Base-by-base conservation (phyloP, 2,888 invertebrate species). In the Chymomyza amoena region DNA sequence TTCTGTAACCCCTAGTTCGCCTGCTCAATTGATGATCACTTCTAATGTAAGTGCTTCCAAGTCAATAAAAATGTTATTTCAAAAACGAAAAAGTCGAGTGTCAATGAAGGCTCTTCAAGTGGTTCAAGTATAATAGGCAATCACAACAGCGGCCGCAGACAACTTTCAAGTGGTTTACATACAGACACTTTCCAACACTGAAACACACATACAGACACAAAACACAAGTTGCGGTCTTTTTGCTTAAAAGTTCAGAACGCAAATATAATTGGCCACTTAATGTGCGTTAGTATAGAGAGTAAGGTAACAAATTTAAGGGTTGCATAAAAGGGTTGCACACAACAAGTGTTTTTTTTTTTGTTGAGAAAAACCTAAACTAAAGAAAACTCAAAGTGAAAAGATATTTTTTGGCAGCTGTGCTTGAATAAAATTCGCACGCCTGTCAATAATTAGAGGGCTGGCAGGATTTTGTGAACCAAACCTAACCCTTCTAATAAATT, bases 181-280 rank as follows among this genome's bases (percentile, higher is more conserved):
- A 13, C 39, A 45, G 39, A 45, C 45, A 50, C 61, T 18, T 1
- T 28, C 36, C 18, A 16, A 1, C 54, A 20, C 60, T 28, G 52
- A 56, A 61, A 54, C 28, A 36, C 61, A 51, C 36, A 64, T 25
- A 45, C 56, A 63, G 57, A 61, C 69, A 76, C 74, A 79, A 72
- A 60, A 50, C 72, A 74, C 78, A 80, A 81, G 82, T 87, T 83
- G 83, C 76, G 88, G 87, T 80, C 76, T 66, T 62, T 69, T 72
- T 71, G 70, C 73, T 76, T 70, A 70, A 77, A 79, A 76, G 69
- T 74, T 66, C 72, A 86, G 4, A 88, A 84, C 87, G 78, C 84
- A 86, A 88, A 81, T 84, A 87, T 82, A 85, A 87, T 85, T 88
- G 87, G 85, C 87, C 85, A 84, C 88, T 85, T 84, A 77, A 80